These are phyloP conservation scores for Zaprionus davidi DNA, from an alignment of 1,140 invertebrate species.

Conservation along the genomic window DNA sequence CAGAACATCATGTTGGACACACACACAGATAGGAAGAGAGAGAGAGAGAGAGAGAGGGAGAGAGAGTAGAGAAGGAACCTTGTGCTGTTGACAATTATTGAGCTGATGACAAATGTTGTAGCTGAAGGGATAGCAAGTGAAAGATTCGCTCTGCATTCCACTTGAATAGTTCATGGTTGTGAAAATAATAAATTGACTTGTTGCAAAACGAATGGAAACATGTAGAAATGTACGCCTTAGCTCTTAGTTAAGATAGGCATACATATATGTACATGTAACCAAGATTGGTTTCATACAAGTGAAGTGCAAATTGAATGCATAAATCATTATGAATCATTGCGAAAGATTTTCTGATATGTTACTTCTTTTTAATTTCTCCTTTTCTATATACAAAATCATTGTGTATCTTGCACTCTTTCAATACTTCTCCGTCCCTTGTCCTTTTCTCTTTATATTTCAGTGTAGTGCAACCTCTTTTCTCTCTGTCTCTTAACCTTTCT, in stretches of 20 bases:
- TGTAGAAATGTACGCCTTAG: not conserved
- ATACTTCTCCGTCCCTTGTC: too few species aligned
- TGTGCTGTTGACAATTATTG: slow-evolving; percentile 73
- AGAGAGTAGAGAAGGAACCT: slow-evolving; percentile 29
- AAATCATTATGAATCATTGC: not conserved
- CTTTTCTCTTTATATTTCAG: too few species aligned
- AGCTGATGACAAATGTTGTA: slow-evolving; percentile 70
- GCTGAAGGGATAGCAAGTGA: not conserved
- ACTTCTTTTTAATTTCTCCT: not conserved
- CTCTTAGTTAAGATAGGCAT: not conserved
- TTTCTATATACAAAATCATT: too few species aligned
- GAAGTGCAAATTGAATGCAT: not conserved
- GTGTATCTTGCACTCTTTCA: too few species aligned
- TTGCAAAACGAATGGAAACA: slow-evolving; percentile 19
- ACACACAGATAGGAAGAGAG: slow-evolving; percentile 18
- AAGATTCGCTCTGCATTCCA: slow-evolving; percentile 18
- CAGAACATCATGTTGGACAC: slow-evolving; percentile 53
- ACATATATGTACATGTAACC: not conserved
- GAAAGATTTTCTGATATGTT: not conserved
- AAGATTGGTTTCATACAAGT: not conserved
- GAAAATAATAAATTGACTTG: slow-evolving; percentile 33
- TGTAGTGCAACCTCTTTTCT: too few species aligned
- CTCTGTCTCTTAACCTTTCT: too few species aligned
- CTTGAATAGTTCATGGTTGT: slow-evolving; percentile 25
- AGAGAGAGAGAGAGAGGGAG: not conserved